phyloP scores from a whole-genome alignment of 1,140 invertebrate genomes.

The Megathymus violae region DNA sequence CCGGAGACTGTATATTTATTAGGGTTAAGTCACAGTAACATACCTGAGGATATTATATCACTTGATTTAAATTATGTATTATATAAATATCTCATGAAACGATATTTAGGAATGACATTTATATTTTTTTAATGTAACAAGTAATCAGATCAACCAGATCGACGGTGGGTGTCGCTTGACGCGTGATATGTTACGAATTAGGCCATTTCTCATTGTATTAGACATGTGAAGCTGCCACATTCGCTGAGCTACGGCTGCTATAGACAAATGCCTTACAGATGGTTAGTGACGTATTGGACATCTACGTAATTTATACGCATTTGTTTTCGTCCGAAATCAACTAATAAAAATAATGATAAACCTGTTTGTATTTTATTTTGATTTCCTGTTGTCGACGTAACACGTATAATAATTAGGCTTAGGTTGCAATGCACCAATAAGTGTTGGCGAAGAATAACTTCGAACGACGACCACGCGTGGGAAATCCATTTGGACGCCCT shows the following conservation, averaged over 20 bases:
- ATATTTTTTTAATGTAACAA: conserved; percentile 53
- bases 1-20: conserved; percentile 20
- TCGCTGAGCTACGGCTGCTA: conserved; percentile 14
- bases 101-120: conserved; percentile 40
- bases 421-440: no score
- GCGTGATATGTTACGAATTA: not conserved
- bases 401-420: no score
- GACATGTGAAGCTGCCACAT: conserved; percentile 6
- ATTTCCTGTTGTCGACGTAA: no score
- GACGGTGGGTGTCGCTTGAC: conserved; percentile 21
- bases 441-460: no score
- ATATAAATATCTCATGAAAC: conserved; percentile 39
- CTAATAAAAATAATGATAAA: conserved; percentile 55
- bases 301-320: conserved; percentile 42
- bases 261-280: conserved; percentile 56
- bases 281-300: conserved; percentile 54
- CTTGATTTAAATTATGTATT: conserved; percentile 39
- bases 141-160: no score
- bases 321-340: conserved; percentile 45
- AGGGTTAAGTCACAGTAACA: conserved; percentile 18
- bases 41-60: conserved; percentile 15
- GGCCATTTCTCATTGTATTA: conserved; percentile 7
- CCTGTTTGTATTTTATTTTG: conserved; percentile 25
- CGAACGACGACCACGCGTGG: no score
- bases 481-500: no score